Evolutionary conservation across 2,888 invertebrate species (phyloP).

Genomic region (Apomyelois bistriatella): DNA sequence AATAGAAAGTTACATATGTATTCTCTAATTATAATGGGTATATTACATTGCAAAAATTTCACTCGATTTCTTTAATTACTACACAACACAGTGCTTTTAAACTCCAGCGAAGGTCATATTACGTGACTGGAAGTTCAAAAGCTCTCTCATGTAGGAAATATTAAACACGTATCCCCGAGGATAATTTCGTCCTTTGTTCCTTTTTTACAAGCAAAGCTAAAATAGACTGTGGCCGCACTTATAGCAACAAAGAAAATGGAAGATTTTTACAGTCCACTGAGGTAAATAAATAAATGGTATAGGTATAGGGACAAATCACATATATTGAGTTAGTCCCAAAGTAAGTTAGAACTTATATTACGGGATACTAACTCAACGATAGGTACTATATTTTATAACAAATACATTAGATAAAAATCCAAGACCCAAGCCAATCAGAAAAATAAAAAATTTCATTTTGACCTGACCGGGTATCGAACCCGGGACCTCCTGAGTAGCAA

Average conservation of each 20-base stretch:
- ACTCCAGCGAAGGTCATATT: neutral
- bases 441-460: too few species aligned
- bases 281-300: too few species aligned
- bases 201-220: neutral
- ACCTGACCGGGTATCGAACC: too few species aligned
- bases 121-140: conserved; percentile 2
- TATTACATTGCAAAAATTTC: neutral
- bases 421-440: too few species aligned
- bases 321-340: too few species aligned
- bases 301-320: too few species aligned
- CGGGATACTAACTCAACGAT: too few species aligned
- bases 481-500: too few species aligned
- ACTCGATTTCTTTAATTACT: neutral
- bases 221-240: neutral
- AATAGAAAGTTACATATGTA: too few species aligned
- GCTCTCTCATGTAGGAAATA: neutral
- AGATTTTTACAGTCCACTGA: neutral
- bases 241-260: neutral
- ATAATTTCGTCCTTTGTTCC: neutral
- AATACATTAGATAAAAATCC: too few species aligned
- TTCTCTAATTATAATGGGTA: neutral
- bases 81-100: neutral
- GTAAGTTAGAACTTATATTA: too few species aligned
- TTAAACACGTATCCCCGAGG: neutral
- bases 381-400: too few species aligned